These are phyloP conservation scores for Sepiola atlantica DNA, from an alignment of 2,888 invertebrate species.

Conservation along the genomic window DNA sequence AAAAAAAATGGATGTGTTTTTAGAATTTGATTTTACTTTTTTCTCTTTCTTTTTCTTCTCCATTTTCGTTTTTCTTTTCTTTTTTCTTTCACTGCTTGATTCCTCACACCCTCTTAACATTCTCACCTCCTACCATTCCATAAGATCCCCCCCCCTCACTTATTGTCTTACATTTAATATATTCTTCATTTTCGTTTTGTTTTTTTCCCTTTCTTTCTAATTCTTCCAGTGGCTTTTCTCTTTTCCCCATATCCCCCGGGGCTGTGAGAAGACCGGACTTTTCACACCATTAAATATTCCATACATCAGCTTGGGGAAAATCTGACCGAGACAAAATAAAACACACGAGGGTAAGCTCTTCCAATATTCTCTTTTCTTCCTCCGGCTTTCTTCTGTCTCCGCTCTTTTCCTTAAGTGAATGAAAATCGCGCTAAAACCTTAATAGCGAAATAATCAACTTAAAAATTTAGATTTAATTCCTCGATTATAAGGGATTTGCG, in stretches of 20 bases:
- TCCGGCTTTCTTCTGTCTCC: background rate
- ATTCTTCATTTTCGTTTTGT: background rate
- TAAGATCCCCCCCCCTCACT: too few species aligned
- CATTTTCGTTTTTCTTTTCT: background rate
- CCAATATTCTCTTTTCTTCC: background rate
- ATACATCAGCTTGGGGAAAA: background rate
- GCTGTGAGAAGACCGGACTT: background rate
- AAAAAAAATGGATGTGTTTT: too few species aligned
- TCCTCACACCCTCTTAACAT: background rate
- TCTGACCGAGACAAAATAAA: background rate
- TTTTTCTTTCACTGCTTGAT: background rate
- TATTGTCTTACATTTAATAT: background rate
- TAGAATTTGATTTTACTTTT: too few species aligned
- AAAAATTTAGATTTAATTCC: conserved; percentile 2
- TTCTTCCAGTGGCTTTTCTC: background rate
- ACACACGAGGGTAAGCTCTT: background rate
- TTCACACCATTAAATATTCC: conserved; percentile 32
- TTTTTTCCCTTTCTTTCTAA: background rate
- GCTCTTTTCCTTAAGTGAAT: background rate
- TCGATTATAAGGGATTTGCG: conserved; percentile 6
- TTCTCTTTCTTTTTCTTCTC: background rate
- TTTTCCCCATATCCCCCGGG: background rate
- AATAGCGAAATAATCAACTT: background rate
- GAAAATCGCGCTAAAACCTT: background rate
- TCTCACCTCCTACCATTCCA: background rate